A percentile compares a stretch with the other conserved stretches of the same genome.
Evolutionary conservation across 2,797 vertebrate genomes (phyloP).

Genomic region (Leptodactylus fallax): DNA sequence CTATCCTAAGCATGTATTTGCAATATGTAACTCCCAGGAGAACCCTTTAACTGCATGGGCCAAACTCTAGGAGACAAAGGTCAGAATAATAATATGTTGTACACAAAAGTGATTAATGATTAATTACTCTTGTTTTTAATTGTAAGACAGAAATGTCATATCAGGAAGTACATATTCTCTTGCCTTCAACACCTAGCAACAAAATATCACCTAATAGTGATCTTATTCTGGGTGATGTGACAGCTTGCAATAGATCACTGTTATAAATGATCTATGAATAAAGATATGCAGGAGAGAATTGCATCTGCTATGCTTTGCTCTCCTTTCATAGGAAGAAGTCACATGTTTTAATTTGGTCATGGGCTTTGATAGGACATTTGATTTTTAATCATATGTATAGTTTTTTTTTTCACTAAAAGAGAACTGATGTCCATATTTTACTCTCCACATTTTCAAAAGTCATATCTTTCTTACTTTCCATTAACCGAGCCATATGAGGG

Average conservation of each 20-base stretch:
- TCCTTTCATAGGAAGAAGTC: background rate
- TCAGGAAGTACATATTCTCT: background rate
- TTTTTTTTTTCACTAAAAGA: no score
- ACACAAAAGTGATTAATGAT: background rate
- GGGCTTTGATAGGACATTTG: background rate
- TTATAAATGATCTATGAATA: conserved; percentile 3
- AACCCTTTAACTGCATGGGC: no score
- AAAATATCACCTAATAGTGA: conserved; percentile 6
- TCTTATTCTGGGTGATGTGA: background rate
- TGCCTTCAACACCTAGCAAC: background rate
- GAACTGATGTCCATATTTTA: no score
- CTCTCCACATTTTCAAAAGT: no score
- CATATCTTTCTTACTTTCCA: no score
- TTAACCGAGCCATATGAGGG: no score
- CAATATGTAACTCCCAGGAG: no score
- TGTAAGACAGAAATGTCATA: background rate
- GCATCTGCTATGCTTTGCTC: background rate
- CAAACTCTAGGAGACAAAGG: no score
- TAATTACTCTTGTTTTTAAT: background rate
- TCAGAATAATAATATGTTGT: background rate
- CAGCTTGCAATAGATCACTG: background rate
- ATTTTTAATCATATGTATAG: no score
- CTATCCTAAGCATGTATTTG: no score
- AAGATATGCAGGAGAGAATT: background rate
- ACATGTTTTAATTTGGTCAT: background rate